Conservation (phyloP, 2,113 vertebrate species). For the Phalacrocorax brasilianus region DNA sequence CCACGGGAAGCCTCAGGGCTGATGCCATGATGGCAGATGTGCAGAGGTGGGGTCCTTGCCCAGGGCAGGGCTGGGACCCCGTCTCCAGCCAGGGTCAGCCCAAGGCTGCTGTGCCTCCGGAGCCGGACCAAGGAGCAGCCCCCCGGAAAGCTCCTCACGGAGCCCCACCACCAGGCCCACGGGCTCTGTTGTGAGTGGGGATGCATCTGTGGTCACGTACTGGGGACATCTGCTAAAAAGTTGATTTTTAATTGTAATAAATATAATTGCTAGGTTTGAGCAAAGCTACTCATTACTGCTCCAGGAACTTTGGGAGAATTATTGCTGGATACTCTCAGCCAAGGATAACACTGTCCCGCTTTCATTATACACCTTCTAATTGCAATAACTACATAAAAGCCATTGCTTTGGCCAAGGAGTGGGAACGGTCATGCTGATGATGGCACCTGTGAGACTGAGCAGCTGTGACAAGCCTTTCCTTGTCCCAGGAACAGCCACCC, state of each 20-base stretch:
- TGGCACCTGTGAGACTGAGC: not conserved
- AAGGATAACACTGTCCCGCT: not conserved
- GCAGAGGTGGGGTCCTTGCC: not conserved
- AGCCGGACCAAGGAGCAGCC: not conserved
- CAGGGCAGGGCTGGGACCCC: not conserved
- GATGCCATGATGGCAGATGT: fast-evolving
- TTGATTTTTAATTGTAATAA: not conserved
- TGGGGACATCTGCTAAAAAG: fast-evolving
- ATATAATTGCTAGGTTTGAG: not conserved
- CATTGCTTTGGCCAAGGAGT: not conserved
- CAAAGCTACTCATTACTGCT: not conserved
- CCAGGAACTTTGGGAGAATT: not conserved
- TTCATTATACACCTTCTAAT: not conserved
- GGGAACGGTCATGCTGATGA: fast-evolving
- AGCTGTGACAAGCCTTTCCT: not conserved
- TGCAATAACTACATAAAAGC: not conserved
- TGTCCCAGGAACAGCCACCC: not conserved
- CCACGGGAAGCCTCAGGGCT: fast-evolving
- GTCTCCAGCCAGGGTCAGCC: not conserved
- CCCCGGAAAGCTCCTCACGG: fast-evolving
- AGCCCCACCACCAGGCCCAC: fast-evolving
- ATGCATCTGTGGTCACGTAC: fast-evolving
- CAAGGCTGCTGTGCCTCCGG: not conserved
- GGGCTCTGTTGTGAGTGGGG: fast-evolving
- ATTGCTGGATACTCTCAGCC: fast-evolving